These are phyloP conservation scores for Sigmodon hispidus DNA, from an alignment of 2,113 vertebrate species.

Conservation along the genomic window DNA sequence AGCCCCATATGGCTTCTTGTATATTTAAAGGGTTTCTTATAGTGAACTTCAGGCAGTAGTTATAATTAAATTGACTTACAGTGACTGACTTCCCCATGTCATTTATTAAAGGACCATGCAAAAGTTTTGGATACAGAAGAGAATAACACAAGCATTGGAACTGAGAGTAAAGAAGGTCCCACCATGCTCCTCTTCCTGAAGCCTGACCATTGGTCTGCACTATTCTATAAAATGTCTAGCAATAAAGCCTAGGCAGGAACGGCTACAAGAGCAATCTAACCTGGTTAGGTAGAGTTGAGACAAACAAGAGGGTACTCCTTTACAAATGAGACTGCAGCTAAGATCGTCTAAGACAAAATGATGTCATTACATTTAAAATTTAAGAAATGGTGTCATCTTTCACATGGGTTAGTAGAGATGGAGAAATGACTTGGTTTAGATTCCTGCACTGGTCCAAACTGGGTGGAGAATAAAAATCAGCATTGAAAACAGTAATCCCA, in stretches of 20 bases:
- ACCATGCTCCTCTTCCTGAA: neutral
- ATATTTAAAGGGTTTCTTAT: neutral
- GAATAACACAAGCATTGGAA: neutral
- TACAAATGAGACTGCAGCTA: neutral
- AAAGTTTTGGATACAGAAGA: neutral
- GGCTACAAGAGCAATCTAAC: neutral
- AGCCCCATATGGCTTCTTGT: neutral
- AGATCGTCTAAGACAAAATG: neutral
- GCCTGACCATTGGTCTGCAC: neutral
- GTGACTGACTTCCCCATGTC: neutral
- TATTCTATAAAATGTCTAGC: accelerated
- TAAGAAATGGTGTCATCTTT: neutral
- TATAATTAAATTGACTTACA: neutral
- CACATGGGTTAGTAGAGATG: neutral
- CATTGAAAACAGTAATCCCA: neutral
- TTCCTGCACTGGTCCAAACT: neutral
- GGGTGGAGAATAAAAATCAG: neutral
- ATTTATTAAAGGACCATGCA: neutral
- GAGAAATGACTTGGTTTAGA: neutral
- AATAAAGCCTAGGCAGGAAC: neutral
- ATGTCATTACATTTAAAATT: neutral
- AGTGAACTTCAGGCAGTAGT: neutral
- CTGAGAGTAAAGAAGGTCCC: neutral
- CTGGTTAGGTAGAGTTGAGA: neutral
- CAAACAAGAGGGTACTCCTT: accelerated